A percentile compares a stretch with the other conserved stretches of the same genome.
Conservation (phyloP, 2,113 vertebrate genomes). For the Petaurus breviceps region DNA sequence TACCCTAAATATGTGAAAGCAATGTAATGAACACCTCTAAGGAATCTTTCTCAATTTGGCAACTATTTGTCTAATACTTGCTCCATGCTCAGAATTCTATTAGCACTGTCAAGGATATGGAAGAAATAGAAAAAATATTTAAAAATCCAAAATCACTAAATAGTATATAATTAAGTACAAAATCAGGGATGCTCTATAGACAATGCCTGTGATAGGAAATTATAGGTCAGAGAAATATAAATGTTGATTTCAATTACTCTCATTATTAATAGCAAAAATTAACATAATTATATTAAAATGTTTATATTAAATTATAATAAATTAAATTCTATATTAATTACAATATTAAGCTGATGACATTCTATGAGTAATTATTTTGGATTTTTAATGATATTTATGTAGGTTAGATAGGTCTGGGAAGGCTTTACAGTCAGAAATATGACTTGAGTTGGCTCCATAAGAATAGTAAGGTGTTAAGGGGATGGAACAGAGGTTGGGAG, state of each 20-base stretch:
- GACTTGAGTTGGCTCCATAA: background rate
- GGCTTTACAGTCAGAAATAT: background rate
- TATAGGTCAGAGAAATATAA: background rate
- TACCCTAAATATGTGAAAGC: background rate
- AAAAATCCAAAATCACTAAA: background rate
- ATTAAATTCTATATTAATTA: background rate
- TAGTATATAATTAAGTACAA: background rate
- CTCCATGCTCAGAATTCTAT: background rate
- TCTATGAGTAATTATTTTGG: background rate
- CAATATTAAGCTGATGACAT: background rate
- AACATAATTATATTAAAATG: background rate
- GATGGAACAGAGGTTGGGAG: accelerated
- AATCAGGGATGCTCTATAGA: background rate
- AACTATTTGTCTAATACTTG: background rate
- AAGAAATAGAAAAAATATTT: background rate
- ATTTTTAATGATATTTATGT: background rate
- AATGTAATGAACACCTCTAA: background rate
- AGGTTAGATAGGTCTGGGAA: background rate
- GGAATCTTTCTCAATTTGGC: background rate
- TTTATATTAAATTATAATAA: background rate
- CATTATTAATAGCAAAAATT: background rate
- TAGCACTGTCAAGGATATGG: background rate
- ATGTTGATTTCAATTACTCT: background rate
- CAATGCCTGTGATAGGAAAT: background rate
- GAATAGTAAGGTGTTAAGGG: background rate